Evolutionary conservation across 1,140 invertebrate species (phyloP), one percentile per base, ranked within the genome.

Genomic region (Probaryconus sp.): DNA sequence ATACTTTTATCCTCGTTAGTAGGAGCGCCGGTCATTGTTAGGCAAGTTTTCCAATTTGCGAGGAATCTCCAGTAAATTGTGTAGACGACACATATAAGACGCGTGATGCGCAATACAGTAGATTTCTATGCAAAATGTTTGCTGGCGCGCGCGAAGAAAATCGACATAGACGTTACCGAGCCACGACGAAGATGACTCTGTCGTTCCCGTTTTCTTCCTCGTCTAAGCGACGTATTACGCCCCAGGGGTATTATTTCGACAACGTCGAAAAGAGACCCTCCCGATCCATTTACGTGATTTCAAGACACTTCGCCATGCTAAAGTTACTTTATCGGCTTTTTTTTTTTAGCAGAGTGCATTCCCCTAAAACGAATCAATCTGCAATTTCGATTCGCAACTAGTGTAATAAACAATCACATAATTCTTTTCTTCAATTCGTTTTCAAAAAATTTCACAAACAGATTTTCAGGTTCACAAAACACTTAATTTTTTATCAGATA

Each of bases 21-120:
- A 17, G 13, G 58, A n/a, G 40, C 7, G 16, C 20, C 14, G 38
- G 40, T 42, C 60, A 69, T 65, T 65, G 40, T 70, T 60, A 63
- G 61, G 37, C 68, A 81, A 81, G 69, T 81, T 81, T 81, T 78
- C 45, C 77, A 77, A 79, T 77, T 79, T 80, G 35, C 51, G 40
- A 55, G 13, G 16, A 70, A 55, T 33, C 11, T 51, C 31, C 11
- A n/a, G 3, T n/a, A 69, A 60, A 61, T 48, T 48, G 33, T 48
- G 24, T 56, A 21, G 11, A 28, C 48, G 28, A 45, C 26, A n/a
- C n/a, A 18, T 63, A 28, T 56, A 47, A 61, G 35, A 40, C 42
- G 28, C 21, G 28, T 53, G 53, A 61, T 70, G 40, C 43, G 50
- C 53, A 61, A 70, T 67, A 47, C 28, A 73, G 50, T 63, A 65